phyloP scores from a whole-genome alignment of 2,113 vertebrate genomes.

The Pampusana beccarii region DNA sequence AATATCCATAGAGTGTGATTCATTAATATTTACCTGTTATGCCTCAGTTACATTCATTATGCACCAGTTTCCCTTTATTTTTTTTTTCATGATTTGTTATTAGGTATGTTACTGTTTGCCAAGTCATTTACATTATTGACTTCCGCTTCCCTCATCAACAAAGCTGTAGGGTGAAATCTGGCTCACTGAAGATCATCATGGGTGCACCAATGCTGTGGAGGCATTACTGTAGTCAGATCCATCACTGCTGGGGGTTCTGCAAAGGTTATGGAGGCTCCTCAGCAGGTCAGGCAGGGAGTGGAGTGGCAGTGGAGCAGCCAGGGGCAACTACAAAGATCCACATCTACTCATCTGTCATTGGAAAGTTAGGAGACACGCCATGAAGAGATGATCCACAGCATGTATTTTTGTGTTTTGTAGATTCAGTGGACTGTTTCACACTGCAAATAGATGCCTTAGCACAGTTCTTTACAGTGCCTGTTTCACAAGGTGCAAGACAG shows the following conservation, averaged over 20 bases:
- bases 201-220: not conserved
- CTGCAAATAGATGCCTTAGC: not conserved
- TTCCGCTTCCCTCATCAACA: not conserved
- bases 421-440: not conserved
- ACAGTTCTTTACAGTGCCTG: accelerated
- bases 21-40: not conserved
- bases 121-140: not conserved
- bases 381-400: not conserved
- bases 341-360: not conserved
- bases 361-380: accelerated
- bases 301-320: not conserved
- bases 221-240: not conserved
- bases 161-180: not conserved
- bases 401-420: not conserved
- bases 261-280: accelerated
- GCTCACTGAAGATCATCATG: not conserved
- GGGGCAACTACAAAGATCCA: not conserved
- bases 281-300: accelerated
- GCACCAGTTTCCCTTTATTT: not conserved
- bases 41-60: not conserved
- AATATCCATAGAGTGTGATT: not conserved
- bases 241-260: not conserved
- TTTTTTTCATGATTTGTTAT: not conserved
- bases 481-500: not conserved
- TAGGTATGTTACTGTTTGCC: not conserved